Evolutionary conservation across 2,797 vertebrate genomes (phyloP).

Genomic region (Takifugu rubripes): DNA sequence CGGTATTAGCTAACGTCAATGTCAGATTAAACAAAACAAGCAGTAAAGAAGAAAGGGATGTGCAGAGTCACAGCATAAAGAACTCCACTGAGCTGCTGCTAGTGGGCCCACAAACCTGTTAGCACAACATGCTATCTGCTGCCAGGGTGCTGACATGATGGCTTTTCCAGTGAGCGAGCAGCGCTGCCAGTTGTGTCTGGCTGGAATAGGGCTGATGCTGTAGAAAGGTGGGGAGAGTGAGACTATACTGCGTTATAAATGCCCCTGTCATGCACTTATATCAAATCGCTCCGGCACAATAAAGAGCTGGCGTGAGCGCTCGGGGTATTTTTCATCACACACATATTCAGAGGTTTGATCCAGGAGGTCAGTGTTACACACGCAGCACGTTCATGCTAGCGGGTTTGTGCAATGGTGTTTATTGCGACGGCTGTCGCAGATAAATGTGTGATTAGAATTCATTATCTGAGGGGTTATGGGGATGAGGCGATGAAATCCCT

Average conservation of each 20-base stretch:
- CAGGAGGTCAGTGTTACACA: conserved; percentile 69
- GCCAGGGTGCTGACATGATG: conserved; percentile 78
- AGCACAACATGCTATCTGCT: conserved; percentile 72
- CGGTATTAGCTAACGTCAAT: conserved; percentile 43
- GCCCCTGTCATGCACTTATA: conserved; percentile 70
- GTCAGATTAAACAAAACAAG: conserved; percentile 32
- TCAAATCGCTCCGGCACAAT: conserved; percentile 70
- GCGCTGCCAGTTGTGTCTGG: conserved; percentile 73
- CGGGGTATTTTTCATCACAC: conserved; percentile 58
- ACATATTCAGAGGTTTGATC: conserved; percentile 62
- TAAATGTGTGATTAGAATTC: conserved; percentile 72
- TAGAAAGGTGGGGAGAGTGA: conserved; percentile 52
- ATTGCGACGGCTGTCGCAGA: conserved; percentile 65
- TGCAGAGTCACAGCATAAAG: conserved; percentile 64
- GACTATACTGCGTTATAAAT: conserved; percentile 73
- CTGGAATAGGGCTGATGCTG: conserved; percentile 59
- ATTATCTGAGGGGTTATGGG: conserved; percentile 66
- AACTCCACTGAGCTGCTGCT: conserved; percentile 54
- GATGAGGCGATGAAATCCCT: conserved; percentile 62
- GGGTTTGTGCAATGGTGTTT: conserved; percentile 65
- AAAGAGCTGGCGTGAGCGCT: conserved; percentile 65
- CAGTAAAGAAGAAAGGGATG: conserved; percentile 50
- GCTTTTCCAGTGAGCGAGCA: conserved; percentile 78
- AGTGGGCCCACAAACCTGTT: conserved; percentile 69
- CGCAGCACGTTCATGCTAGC: conserved; percentile 68